Base-by-base conservation (phyloP, 2,888 invertebrate genomes). In the Hecatera dysodea region DNA sequence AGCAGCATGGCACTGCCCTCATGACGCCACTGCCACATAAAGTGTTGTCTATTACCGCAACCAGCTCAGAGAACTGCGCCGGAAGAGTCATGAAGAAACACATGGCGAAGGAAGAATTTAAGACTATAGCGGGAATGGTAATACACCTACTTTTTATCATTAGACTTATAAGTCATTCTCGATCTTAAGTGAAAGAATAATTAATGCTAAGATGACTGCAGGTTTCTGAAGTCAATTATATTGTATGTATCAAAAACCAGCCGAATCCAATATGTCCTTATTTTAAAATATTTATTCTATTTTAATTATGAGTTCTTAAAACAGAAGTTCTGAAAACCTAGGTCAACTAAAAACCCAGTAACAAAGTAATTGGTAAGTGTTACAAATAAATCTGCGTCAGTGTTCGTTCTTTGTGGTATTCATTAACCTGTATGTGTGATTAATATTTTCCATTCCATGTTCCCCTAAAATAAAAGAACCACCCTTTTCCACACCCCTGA, bases 1-100 rank as follows among this genome's bases (percentile, higher is more conserved):
- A 93, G 50, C 80, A 84, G n/a, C 90, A 89, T 50, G 95, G 95
- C 6, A 95, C 95, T 0, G 93, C 93, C 0, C 89, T 95, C 4
- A 91, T 95, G 89, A 88, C 93, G 0, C 94, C 95, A 0, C 78
- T 95, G 27, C 93, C 93, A 0, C 92, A 92, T 53, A 87, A 80
- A 11, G 64, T 72, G 1, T 87, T 92, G 22, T 60, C 77, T 1
- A 59, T 95, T 11, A 88, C 87, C 0, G 91, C 90, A 0, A 84
- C 80, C 52, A 90, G 93, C 46, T 86, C 92, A 0, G 62, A 60
- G 5, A 87, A 90, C 72, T 96, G 95, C 71, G 93, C 91, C 1
- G 95, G 94, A 2, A 87, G 95, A 12, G 83, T 89, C 46, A 93
- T 95, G 93, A 91, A 88, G 56, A 86, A 82, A 39, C 83, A 90